phyloP scores from a whole-genome alignment of 1,140 invertebrate species.

The Brachionus manjavacas region DNA sequence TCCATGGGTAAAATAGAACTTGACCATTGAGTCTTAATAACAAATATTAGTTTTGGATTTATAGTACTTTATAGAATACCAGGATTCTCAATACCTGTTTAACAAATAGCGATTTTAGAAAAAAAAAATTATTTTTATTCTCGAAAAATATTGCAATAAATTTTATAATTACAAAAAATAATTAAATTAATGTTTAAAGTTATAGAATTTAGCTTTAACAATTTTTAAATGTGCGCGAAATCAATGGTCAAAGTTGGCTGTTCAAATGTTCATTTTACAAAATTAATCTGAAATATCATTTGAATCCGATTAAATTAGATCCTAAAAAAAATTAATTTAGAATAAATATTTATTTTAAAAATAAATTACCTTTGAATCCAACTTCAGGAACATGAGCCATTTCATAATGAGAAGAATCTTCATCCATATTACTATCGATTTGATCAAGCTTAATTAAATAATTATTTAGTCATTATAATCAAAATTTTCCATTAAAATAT shows the following conservation, averaged over 20 bases:
- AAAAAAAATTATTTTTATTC: not conserved
- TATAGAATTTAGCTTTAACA: not conserved
- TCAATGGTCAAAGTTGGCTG: not conserved
- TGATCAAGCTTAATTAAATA: not conserved
- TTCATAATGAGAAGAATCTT: not conserved
- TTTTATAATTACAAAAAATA: not conserved
- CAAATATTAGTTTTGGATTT: not conserved
- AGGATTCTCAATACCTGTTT: not conserved
- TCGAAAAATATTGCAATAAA: not conserved
- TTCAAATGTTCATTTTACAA: not conserved
- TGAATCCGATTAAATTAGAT: not conserved
- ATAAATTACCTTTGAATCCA: not conserved
- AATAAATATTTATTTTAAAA: not conserved
- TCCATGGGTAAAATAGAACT: not conserved
- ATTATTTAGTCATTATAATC: not conserved
- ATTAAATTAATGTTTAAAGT: not conserved
- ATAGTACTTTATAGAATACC: not conserved
- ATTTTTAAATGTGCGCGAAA: not conserved
- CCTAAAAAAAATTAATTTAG: not conserved
- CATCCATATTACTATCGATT: not conserved
- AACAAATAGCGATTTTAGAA: not conserved
- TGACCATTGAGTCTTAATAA: not conserved
- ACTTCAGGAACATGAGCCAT: conserved; percentile 35
- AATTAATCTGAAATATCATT: not conserved
- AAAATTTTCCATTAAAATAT: too few relatives aligned